Evolutionary conservation across 2,888 invertebrate species (phyloP), one percentile per base, ranked within the genome.

Genomic region (Drosophila mimica): DNA sequence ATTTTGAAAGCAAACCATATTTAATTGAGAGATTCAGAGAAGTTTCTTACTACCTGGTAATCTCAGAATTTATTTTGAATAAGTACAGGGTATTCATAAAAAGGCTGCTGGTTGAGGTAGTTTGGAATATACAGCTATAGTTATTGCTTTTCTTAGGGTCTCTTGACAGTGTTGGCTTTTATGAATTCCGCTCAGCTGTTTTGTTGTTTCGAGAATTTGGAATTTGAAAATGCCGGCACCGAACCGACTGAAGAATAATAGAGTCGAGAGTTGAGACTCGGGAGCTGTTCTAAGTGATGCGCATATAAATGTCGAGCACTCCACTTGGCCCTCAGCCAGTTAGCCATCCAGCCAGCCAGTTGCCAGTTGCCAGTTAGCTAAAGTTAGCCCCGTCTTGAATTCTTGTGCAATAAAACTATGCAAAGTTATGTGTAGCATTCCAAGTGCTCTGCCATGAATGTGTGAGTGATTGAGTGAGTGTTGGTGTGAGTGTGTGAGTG

Each of bases 251-350:
- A 74, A 70, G 51, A 33, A 52, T 61, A 62, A 60, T 30, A 34
- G 40, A 59, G 54, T 53, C 17, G 33, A 36, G 64, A 56, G 51
- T 66, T 48, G 59, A 20, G 53, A 64, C 53, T 36, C 60, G 60
- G 49, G 51, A 64, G 38, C 63, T 64, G 28, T 49, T 71, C 78
- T 89, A 89, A 91, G 90, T 91, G 86, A 91, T 91, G 91, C 91
- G 91, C 91, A 91, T 91, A 91, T 91, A 85, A 91, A 91, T 88
- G 88, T 78, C 81, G 88, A 88, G 83, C 86, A 89, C 79, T 81
- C 66, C 70, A 71, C 60, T 76, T 83, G 81, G 83, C 81, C 83
- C 82, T 76, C 77, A 77, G 83, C 81, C 81, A 81, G 62, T 51
- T 48, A 49, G 58, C 63, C 62, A 63, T 17, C 25, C 62, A 63